These are phyloP conservation scores for Mercenaria mercenaria DNA, from an alignment of 1,140 invertebrate genomes.

Conservation along the genomic window DNA sequence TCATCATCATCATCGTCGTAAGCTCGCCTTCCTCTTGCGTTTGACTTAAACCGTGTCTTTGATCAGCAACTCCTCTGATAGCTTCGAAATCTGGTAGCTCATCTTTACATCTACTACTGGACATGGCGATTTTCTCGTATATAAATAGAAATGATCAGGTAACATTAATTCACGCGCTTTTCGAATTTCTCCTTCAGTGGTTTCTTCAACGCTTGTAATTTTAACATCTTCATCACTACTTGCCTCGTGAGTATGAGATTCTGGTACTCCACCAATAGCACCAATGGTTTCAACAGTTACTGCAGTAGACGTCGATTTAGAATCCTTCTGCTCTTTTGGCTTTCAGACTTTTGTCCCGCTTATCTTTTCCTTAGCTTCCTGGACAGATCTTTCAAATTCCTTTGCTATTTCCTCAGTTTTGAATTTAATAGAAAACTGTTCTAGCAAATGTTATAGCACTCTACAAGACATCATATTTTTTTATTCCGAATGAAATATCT, in stretches of 20 bases:
- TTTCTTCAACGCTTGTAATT: constrained; percentile 89
- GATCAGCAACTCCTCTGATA: not conserved
- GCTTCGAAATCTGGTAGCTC: not conserved
- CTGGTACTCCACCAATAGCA: not conserved
- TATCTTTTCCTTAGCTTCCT: constrained; percentile 81
- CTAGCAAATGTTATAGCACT: no score
- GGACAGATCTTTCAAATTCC: constrained; percentile 91
- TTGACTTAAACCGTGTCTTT: not conserved
- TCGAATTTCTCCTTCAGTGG: constrained; percentile 90
- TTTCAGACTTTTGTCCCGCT: not conserved
- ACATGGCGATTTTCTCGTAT: constrained; percentile 90
- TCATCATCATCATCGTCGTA: constrained; percentile 50
- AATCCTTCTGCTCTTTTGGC: not conserved
- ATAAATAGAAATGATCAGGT: constrained; percentile 93
- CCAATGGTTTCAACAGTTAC: constrained; percentile 9
- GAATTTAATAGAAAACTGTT: constrained; percentile 93
- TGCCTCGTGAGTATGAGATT: not conserved
- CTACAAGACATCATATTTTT: no score
- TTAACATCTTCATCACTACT: constrained; percentile 87
- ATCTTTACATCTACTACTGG: constrained; percentile 90
- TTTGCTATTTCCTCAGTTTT: constrained; percentile 92
- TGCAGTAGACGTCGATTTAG: not conserved
- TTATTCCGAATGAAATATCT: no score
- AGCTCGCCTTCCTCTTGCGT: constrained; percentile 21
- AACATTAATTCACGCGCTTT: constrained; percentile 90